A percentile compares a stretch with the other conserved stretches of the same genome.
phyloP scores from a whole-genome alignment of 2,113 vertebrate species.

The Micronycteris hirsuta region DNA sequence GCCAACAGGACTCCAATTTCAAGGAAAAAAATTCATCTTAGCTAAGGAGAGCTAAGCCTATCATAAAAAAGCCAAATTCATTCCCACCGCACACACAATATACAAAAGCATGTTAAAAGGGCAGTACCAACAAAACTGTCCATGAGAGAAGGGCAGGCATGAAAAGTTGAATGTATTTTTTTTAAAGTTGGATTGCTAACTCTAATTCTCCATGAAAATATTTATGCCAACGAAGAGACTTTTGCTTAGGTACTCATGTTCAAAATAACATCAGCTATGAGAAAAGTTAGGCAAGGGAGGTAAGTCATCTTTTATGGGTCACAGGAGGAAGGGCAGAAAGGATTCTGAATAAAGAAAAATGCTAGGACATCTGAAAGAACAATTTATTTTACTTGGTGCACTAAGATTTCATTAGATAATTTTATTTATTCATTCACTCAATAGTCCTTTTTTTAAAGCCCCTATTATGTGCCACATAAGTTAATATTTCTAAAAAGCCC shows the following conservation, averaged over 20 bases:
- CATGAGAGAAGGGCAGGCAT: not conserved
- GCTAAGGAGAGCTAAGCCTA: not conserved
- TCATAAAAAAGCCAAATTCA: not conserved
- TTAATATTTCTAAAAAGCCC: constrained; percentile 4
- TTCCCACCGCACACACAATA: not conserved
- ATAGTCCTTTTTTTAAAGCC: not conserved
- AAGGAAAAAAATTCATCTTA: not conserved
- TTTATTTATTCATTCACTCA: not conserved
- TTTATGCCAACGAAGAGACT: not conserved
- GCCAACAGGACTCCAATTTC: not conserved
- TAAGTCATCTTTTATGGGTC: not conserved
- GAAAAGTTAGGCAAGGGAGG: not conserved
- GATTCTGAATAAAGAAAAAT: not conserved
- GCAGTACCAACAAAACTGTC: not conserved
- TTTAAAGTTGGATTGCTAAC: not conserved
- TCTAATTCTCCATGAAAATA: constrained; percentile 8
- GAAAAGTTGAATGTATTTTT: not conserved
- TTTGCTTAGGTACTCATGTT: not conserved
- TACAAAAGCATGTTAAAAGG: not conserved
- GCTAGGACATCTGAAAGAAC: not conserved
- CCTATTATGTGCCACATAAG: not conserved
- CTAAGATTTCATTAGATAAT: not conserved
- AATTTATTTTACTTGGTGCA: not conserved
- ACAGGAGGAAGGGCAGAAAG: not conserved
- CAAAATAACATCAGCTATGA: not conserved